These are phyloP conservation scores for Sympetrum striolatum DNA, from an alignment of 2,888 invertebrate genomes.

Conservation along the genomic window DNA sequence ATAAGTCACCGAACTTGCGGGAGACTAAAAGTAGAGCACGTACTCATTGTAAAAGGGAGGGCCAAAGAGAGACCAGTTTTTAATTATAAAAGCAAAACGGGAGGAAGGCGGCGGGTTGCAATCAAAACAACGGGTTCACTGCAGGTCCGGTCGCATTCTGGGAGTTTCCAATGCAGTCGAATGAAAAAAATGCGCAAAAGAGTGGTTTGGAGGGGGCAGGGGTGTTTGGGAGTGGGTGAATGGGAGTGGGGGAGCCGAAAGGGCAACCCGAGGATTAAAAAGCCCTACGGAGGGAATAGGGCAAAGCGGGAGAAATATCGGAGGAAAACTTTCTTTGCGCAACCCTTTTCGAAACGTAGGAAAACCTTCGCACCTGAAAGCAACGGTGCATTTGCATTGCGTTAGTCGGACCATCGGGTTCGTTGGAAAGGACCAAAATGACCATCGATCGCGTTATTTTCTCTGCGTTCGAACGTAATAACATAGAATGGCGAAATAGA, in stretches of 20 bases:
- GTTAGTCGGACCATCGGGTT: no score
- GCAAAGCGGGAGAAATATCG: neutral
- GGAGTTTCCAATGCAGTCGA: neutral
- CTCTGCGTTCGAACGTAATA: no score
- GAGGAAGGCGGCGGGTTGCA: neutral
- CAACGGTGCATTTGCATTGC: no score
- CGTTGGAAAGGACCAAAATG: no score
- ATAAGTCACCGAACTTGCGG: no score
- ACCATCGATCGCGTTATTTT: no score
- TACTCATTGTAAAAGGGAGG: no score
- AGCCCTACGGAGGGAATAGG: neutral
- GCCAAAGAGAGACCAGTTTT: no score
- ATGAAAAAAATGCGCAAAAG: neutral
- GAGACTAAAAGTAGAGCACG: no score
- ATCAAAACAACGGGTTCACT: neutral
- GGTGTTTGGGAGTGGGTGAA: neutral
- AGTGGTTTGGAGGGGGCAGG: neutral
- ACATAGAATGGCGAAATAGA: no score
- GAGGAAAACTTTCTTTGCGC: neutral
- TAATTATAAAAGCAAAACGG: neutral
- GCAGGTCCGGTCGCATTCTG: neutral
- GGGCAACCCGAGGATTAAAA: neutral
- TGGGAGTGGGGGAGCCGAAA: neutral
- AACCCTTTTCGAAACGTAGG: neutral
- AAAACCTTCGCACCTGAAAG: no score